A percentile compares a stretch with the other conserved stretches of the same genome.
phyloP scores from a whole-genome alignment of 2,888 invertebrate species.

The Synanthedon vespiformis region DNA sequence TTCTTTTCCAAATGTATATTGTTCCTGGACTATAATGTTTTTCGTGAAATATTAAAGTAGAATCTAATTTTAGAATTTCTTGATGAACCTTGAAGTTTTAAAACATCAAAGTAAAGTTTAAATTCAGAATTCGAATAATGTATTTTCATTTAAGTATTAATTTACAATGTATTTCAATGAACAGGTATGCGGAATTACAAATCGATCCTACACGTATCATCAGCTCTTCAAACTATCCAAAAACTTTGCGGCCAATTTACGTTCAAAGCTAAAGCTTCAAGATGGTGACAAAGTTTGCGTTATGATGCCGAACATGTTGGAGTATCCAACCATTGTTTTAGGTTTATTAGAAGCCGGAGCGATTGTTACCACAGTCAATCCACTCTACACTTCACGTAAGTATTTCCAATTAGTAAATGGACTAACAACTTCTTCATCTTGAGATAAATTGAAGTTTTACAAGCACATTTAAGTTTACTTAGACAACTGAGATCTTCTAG shows the following conservation, averaged over 20 bases:
- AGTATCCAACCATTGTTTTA: slow-evolving; percentile 72
- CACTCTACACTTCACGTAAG: slow-evolving; percentile 74
- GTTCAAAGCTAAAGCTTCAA: slow-evolving; percentile 69
- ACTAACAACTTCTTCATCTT: too few species aligned
- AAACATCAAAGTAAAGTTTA: too few species aligned
- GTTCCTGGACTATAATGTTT: too few species aligned
- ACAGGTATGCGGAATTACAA: slow-evolving; percentile 77
- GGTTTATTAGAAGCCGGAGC: slow-evolving; percentile 76
- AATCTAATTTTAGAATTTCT: too few species aligned
- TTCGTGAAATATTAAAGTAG: too few species aligned
- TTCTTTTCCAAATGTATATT: too few species aligned
- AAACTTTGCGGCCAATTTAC: slow-evolving; percentile 72
- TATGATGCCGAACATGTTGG: slow-evolving; percentile 78
- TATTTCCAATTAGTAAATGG: slow-evolving; percentile 4
- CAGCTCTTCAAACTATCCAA: slow-evolving; percentile 71
- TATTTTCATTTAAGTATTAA: not conserved
- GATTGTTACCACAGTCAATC: slow-evolving; percentile 76
- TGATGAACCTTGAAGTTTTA: too few species aligned
- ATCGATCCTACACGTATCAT: slow-evolving; percentile 75
- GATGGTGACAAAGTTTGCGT: slow-evolving; percentile 75
- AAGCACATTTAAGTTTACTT: too few species aligned
- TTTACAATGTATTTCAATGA: slow-evolving; percentile 7
- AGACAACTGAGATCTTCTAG: too few species aligned
- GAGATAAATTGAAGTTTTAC: too few species aligned
- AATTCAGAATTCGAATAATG: too few species aligned